Evolutionary conservation across 1,140 invertebrate genomes (phyloP).

Genomic region (Pseudomyrmex gracilis): DNA sequence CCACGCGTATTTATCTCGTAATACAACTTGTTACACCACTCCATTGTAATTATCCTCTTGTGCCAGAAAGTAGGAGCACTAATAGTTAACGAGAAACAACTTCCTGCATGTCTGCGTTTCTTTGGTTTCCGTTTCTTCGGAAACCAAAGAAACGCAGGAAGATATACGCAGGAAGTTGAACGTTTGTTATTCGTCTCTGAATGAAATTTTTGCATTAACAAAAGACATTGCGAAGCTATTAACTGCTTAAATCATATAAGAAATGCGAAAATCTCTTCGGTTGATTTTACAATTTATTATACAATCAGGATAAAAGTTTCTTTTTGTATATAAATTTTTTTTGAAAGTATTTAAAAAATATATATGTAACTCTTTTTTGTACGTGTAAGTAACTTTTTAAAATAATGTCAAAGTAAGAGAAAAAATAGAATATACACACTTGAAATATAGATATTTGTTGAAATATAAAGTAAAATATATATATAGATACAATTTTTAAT

Average conservation of each 20-base stretch:
- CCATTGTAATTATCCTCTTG: conserved; percentile 49
- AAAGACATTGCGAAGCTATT: conserved; percentile 14
- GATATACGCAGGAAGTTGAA: conserved; percentile 23
- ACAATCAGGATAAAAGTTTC: background rate
- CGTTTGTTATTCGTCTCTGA: conserved; percentile 32
- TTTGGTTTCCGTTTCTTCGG: too few species aligned
- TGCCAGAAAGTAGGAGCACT: conserved; percentile 36
- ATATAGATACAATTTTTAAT: too few species aligned
- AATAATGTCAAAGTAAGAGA: background rate
- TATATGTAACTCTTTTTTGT: background rate
- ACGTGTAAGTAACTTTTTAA: background rate
- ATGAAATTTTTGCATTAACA: background rate
- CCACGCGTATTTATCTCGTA: conserved; percentile 26
- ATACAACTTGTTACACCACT: conserved; percentile 47
- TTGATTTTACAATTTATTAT: background rate
- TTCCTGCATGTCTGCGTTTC: too few species aligned
- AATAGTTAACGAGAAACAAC: conserved; percentile 10
- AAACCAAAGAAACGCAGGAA: conserved; percentile 10
- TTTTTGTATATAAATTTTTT: background rate
- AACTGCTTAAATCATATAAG: background rate
- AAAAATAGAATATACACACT: background rate
- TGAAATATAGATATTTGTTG: too few species aligned
- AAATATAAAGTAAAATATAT: too few species aligned
- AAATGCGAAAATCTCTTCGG: background rate
- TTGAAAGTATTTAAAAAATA: background rate